These are phyloP conservation scores for Agraylea sexmaculata DNA, from an alignment of 1,140 invertebrate species.

Conservation along the genomic window DNA sequence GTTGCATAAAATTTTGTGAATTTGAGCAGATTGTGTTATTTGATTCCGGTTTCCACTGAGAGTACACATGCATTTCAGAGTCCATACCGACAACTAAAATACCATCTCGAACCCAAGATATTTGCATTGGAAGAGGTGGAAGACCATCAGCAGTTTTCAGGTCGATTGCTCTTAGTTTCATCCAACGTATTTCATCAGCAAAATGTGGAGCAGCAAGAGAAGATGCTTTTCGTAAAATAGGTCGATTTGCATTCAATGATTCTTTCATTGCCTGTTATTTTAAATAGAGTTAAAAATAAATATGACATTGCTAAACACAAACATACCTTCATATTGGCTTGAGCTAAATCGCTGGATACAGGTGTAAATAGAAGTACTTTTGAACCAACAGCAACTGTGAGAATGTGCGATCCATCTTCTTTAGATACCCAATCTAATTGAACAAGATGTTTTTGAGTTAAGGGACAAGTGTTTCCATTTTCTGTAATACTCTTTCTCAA, in stretches of 20 bases:
- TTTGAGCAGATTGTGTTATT: conserved; percentile 36
- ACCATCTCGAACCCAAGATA: conserved; percentile 96
- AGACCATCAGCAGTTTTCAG: conserved; percentile 89
- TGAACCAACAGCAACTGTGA: conserved; percentile 92
- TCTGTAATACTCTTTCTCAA: conserved; percentile 80
- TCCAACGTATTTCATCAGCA: conserved; percentile 86
- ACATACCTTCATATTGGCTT: conserved; percentile 70
- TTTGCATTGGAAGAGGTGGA: conserved; percentile 93
- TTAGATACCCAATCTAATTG: conserved; percentile 98
- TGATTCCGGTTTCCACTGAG: conserved; percentile 84
- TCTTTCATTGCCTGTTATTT: conserved; percentile 57
- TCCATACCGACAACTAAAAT: conserved; percentile 98
- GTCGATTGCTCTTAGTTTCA: conserved; percentile 86
- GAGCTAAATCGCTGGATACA: conserved; percentile 78
- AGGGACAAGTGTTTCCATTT: conserved; percentile 77
- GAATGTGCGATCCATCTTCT: conserved; percentile 95
- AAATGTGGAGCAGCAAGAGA: conserved; percentile 74
- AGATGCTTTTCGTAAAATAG: conserved; percentile 75
- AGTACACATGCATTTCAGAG: conserved; percentile 99
- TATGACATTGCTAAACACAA: conserved; percentile 8
- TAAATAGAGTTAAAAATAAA: conserved; percentile 6
- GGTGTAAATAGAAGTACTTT: conserved; percentile 79
- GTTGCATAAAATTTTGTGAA: conserved; percentile 27
- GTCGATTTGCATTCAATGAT: conserved; percentile 63
- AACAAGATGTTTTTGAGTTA: conserved; percentile 80